Base-by-base conservation (phyloP, 2,797 vertebrate species). In the Anabas testudineus region DNA sequence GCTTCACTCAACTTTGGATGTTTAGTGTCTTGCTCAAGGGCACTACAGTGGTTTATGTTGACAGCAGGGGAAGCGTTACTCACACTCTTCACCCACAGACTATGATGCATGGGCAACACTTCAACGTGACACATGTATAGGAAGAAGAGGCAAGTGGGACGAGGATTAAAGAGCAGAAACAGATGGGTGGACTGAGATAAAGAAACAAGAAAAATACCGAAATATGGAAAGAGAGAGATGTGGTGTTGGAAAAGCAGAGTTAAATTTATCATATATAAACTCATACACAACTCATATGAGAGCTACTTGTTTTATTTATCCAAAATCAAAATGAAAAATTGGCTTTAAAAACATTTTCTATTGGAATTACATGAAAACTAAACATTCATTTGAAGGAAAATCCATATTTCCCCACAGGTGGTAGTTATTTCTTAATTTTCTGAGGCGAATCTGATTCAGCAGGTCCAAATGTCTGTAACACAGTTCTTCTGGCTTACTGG, bases 21-120 rank as follows among this genome's bases (percentile, higher is more conserved):
- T 43, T 3, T 6, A 54, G 78, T 26, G 65, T 55, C n/a, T 42
- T 78, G 64, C 71, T 78, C 67, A 60, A 56, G 52, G 69, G 63
- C 67, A 65, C 71, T 72, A 72, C 47, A 48, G 63, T 1, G 49
- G 63, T 13, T 56, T 2, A 32, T 52, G 58, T 36, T 41, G 77
- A 71, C 63, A 43, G 61, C 71, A 42, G 72, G 41, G 14, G 61
- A 41, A 47, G 48, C 26, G 58, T 85, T 71, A 37, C 59, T 80
- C 76, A 75, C 55, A 0, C 56, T 1, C 70, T 55, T 74, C 74
- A 64, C 64, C 67, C 74, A 77, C 79, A 54, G 75, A 57, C 54
- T 12, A 15, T 58, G 78, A 81, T 71, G 69, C 66, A 76, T 0
- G 42, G 79, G 51, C 63, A 22, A 21, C 80, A 10, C 66, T 55